phyloP scores from a whole-genome alignment of 2,113 vertebrate genomes.

The Phaethornis superciliosus region DNA sequence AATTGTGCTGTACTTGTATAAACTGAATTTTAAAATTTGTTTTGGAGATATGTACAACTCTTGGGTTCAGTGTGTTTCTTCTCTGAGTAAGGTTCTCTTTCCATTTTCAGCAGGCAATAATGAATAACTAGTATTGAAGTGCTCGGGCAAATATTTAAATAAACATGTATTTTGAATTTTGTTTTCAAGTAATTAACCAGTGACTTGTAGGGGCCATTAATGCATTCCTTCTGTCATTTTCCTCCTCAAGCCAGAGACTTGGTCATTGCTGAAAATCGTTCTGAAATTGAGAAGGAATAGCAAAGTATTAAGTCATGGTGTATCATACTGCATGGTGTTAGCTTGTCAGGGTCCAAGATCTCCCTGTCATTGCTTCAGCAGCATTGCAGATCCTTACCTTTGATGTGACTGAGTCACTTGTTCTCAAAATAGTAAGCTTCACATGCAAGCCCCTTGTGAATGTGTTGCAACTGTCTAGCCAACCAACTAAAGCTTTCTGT shows the following conservation, averaged over 20 bases:
- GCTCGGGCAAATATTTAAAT: background rate
- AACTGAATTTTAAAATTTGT: background rate
- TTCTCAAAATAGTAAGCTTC: background rate
- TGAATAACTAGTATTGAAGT: background rate
- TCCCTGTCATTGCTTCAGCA: conserved; percentile 12
- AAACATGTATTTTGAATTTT: background rate
- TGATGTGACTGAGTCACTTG: background rate
- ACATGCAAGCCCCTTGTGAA: background rate
- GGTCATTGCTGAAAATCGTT: background rate
- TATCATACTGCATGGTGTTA: background rate
- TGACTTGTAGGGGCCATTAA: background rate
- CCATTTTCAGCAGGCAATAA: background rate
- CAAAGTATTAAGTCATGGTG: background rate
- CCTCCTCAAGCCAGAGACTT: background rate
- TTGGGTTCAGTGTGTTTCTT: background rate
- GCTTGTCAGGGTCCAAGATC: background rate
- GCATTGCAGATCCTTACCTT: background rate
- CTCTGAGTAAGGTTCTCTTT: background rate
- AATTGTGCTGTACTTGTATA: background rate
- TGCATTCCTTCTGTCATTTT: background rate
- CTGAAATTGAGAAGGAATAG: background rate
- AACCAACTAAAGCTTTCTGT: conserved; percentile 5
- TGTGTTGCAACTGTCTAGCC: background rate
- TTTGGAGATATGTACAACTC: background rate
- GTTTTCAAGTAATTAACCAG: background rate